A percentile compares a stretch with the other conserved stretches of the same genome.
Evolutionary conservation across 2,888 invertebrate genomes (phyloP).

Genomic region (Orthonychiurus folsomi): DNA sequence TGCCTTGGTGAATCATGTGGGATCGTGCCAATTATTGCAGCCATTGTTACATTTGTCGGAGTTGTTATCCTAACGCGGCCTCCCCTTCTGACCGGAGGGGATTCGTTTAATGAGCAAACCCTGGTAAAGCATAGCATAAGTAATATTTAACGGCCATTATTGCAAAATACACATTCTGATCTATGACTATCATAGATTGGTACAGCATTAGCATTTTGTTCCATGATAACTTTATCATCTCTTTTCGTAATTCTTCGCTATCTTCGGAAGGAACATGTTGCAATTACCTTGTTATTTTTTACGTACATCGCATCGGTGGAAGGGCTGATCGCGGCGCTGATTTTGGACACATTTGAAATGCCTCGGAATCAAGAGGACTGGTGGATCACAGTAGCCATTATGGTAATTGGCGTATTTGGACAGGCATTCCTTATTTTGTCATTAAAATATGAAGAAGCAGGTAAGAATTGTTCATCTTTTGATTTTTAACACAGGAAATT

Average conservation of each 20-base stretch:
- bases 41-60: constrained; percentile 25
- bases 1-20: constrained; percentile 33
- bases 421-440: constrained; percentile 7
- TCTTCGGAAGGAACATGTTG: constrained; percentile 2
- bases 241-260: constrained; percentile 7
- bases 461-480: no score
- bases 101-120: constrained; percentile 24
- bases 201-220: background rate
- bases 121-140: constrained; percentile 25
- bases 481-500: no score
- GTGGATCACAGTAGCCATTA: background rate
- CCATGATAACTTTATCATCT: constrained; percentile 6
- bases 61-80: constrained; percentile 30
- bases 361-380: background rate
- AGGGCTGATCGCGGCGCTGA: background rate
- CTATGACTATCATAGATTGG: constrained; percentile 6
- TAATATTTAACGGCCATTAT: background rate
- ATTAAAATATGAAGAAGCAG: constrained; percentile 4
- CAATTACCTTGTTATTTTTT: background rate
- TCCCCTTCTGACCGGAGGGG: constrained; percentile 29
- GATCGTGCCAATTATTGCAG: constrained; percentile 23
- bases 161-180: background rate
- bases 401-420: background rate
- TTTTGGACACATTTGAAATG: background rate
- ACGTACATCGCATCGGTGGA: background rate